phyloP scores from a whole-genome alignment of 2,797 vertebrate genomes.

The Hafferia zeledoni region DNA sequence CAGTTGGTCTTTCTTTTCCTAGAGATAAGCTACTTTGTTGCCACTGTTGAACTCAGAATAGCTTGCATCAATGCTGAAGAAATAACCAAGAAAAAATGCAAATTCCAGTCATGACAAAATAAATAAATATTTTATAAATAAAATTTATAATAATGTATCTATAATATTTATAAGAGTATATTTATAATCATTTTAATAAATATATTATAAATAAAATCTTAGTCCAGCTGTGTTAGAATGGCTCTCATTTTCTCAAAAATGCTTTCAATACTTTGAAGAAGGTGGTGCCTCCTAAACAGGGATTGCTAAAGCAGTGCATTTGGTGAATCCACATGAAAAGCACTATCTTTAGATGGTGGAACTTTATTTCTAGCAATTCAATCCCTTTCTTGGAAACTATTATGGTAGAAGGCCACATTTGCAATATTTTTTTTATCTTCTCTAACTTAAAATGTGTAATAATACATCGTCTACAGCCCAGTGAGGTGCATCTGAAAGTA shows the following conservation, averaged over 20 bases:
- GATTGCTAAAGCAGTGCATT: background rate
- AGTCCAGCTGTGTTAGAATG: background rate
- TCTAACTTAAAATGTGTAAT: background rate
- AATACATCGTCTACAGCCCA: background rate
- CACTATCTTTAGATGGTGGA: background rate
- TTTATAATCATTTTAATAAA: background rate
- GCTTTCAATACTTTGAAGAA: background rate
- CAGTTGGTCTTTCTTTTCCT: background rate
- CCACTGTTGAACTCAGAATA: background rate
- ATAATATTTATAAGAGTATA: too few species aligned
- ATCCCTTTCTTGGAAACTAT: background rate
- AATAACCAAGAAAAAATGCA: background rate
- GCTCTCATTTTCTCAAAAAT: slow-evolving; percentile 22
- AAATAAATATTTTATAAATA: background rate
- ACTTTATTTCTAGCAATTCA: background rate
- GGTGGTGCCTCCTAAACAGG: background rate
- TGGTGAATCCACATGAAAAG: background rate
- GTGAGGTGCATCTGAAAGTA: background rate
- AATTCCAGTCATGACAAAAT: background rate
- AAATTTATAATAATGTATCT: too few species aligned
- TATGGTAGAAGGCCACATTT: background rate
- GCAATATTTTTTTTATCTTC: background rate
- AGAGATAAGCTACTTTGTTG: background rate
- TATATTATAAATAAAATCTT: background rate
- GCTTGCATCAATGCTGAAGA: background rate